Evolutionary conservation across 2,888 invertebrate genomes (phyloP).

Genomic region (Tethea ocularis): DNA sequence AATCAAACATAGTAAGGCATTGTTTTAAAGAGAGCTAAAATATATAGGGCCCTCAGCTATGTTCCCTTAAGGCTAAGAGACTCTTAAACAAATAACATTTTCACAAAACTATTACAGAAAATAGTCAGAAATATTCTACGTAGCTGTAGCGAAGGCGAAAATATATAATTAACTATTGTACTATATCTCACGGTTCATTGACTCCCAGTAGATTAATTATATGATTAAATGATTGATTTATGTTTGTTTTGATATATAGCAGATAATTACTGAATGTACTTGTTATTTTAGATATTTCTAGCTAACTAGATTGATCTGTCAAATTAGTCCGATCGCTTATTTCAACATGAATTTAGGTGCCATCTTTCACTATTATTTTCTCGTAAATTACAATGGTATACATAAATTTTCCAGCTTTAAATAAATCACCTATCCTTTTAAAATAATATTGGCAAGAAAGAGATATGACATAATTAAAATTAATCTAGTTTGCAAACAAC

Average conservation of each 20-base stretch:
- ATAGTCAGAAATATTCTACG: background rate
- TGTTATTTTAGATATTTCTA: background rate
- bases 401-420: too few relatives aligned
- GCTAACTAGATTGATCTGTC: background rate
- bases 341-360: too few relatives aligned
- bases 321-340: too few relatives aligned
- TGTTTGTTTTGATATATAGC: background rate
- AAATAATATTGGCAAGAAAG: too few relatives aligned
- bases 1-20: too few relatives aligned
- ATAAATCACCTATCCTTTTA: too few relatives aligned
- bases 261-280: background rate
- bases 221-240: background rate
- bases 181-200: background rate
- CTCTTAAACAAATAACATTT: background rate
- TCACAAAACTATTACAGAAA: background rate
- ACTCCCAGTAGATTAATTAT: background rate
- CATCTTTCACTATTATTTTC: too few relatives aligned
- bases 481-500: too few relatives aligned
- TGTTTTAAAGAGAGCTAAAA: too few relatives aligned
- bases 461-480: too few relatives aligned
- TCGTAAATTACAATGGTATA: too few relatives aligned
- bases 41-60: too few relatives aligned
- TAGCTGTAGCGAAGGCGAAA: background rate
- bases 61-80: background rate
- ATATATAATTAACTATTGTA: conserved; percentile 4